phyloP scores from a whole-genome alignment of 2,888 invertebrate species.

The Tipula unca region DNA sequence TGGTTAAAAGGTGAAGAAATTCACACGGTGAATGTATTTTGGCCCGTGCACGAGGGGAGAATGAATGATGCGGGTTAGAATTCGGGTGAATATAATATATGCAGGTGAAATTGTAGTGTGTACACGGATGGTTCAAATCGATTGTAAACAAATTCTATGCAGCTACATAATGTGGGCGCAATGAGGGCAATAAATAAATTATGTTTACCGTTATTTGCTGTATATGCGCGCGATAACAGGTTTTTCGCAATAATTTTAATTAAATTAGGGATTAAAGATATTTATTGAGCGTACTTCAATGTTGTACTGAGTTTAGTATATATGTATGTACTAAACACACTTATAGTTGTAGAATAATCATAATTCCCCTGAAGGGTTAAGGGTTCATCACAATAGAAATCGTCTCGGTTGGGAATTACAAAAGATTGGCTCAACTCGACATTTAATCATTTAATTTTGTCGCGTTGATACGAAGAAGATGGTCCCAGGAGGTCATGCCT shows the following conservation, averaged over 20 bases:
- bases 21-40: neutral
- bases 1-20: conserved; percentile 8
- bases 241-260: neutral
- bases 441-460: no score
- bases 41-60: neutral
- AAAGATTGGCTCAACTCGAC: no score
- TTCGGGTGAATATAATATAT: neutral
- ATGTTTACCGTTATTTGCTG: neutral
- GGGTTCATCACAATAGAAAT: no score
- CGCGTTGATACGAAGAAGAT: no score
- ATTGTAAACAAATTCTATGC: neutral
- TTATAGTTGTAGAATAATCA: no score
- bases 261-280: neutral
- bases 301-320: no score
- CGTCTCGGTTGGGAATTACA: no score
- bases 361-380: no score
- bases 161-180: neutral
- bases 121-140: neutral
- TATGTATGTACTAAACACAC: no score
- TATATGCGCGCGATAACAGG: neutral
- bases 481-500: no score
- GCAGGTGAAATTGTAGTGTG: neutral
- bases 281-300: no score
- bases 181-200: neutral
- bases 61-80: neutral